Percentiles rank a stretch among this genome's conserved stretches.
Conservation (phyloP, 2,113 vertebrate genomes). For the Saimiri boliviensis region DNA sequence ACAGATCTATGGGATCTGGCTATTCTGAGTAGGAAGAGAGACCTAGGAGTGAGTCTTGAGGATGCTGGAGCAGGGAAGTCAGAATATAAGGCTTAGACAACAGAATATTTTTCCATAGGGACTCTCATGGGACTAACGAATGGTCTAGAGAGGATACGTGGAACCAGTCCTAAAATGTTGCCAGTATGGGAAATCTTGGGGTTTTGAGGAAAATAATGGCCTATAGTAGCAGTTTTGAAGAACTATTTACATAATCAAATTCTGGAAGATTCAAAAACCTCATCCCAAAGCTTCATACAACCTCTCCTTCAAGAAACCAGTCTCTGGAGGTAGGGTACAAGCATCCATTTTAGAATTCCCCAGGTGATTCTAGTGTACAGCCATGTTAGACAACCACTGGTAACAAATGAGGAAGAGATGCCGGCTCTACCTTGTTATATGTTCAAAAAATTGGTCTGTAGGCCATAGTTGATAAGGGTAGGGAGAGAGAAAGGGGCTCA, state of each 20-base stretch:
- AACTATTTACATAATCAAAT: background rate
- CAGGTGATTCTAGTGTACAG: background rate
- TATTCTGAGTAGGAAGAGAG: background rate
- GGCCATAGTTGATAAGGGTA: too few species aligned
- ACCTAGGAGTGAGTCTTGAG: background rate
- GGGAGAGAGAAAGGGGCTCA: background rate
- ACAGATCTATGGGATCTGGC: background rate
- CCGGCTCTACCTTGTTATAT: background rate
- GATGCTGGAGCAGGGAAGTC: background rate
- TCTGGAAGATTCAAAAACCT: background rate
- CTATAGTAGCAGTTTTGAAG: background rate
- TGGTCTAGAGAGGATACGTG: background rate
- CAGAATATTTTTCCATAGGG: background rate
- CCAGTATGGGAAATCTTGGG: background rate
- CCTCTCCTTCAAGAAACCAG: background rate
- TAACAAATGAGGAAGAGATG: background rate
- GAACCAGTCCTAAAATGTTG: background rate
- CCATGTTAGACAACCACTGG: background rate
- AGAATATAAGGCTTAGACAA: background rate
- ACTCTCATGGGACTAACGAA: background rate
- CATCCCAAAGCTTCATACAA: background rate
- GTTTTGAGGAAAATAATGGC: background rate
- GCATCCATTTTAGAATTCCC: background rate
- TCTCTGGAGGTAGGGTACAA: background rate
- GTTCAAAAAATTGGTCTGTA: background rate